Base-by-base conservation (phyloP, 2,113 vertebrate species). In the Neolamprologus ventralis region DNA sequence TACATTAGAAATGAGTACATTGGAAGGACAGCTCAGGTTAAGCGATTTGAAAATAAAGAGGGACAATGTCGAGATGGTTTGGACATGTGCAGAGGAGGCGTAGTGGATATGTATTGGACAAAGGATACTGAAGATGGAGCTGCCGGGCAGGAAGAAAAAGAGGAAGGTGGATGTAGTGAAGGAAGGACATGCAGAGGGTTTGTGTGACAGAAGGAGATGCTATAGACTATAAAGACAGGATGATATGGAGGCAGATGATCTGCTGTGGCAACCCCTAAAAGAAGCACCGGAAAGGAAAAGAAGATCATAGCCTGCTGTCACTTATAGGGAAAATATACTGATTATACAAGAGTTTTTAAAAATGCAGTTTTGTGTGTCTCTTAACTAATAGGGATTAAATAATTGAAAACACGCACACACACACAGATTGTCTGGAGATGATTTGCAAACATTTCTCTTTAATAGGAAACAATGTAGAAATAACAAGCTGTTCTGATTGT, bases 391-490 rank as follows among this genome's bases (percentile, higher is more conserved):
- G 16, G 26, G 42, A 49, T 78, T 49, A 28, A 75, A 75, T 75
- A 28, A 78, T 28, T 47, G 19, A 45, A 47, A 73, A 68, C 35
- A 13, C 33, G 47, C n/a, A 73, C 5, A 73, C 60, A 14, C n/a
- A 78, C 23, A 78, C 16, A 78, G 16, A 51, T 78, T 33, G 75
- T 78, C 60, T 80, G 9, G 0, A 60, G 14, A n/a, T 82, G 5
- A 82, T 68, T 87, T 90, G 19, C 57, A 84, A 57, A 87, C 4
- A 73, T 81, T 83, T 73, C 11, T 49, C 40, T 91, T 87, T 87
- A 85, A 85, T 86, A 75, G 16, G 68, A 11, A 73, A 81, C 7
- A 58, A 45, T 84, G 28, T 60, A 75, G 4, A 68, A 28, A 87
- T 54, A 11, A 51, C 28, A 9, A 45, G 17, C 35, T 21, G 9